Evolutionary conservation across 2,888 invertebrate genomes (phyloP).

Genomic region (Nephrotoma flavescens): DNA sequence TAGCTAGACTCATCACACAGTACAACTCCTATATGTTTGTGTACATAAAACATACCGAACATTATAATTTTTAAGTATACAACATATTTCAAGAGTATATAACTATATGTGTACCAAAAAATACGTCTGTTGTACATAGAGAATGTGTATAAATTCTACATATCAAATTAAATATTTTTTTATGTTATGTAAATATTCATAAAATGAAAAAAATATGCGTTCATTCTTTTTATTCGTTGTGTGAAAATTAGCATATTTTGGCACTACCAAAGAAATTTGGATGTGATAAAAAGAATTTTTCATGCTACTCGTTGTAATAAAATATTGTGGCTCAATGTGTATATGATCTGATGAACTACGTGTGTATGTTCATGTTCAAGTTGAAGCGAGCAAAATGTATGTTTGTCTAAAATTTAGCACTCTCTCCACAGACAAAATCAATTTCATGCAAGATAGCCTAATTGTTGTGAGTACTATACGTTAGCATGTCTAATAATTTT

Average conservation of each 20-base stretch:
- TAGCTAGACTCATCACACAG: background rate
- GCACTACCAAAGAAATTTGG: background rate
- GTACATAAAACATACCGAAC: background rate
- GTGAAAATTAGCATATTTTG: background rate
- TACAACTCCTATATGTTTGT: background rate
- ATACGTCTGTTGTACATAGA: background rate
- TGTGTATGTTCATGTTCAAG: no score
- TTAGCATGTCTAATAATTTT: background rate
- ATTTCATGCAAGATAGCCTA: background rate
- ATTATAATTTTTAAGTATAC: background rate
- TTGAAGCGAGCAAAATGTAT: no score
- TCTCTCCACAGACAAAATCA: no score
- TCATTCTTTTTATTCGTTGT: background rate
- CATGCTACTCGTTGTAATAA: background rate
- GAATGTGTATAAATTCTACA: background rate
- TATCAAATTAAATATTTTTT: background rate
- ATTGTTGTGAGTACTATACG: background rate
- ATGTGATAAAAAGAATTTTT: background rate
- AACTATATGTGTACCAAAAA: background rate
- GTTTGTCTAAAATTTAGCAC: no score
- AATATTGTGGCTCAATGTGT: no score
- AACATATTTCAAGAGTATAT: background rate
- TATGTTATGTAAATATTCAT: background rate
- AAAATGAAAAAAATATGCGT: background rate
- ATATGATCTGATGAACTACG: no score